Evolutionary conservation across 2,113 vertebrate genomes (phyloP).

Genomic region (Pardalotus punctatus): DNA sequence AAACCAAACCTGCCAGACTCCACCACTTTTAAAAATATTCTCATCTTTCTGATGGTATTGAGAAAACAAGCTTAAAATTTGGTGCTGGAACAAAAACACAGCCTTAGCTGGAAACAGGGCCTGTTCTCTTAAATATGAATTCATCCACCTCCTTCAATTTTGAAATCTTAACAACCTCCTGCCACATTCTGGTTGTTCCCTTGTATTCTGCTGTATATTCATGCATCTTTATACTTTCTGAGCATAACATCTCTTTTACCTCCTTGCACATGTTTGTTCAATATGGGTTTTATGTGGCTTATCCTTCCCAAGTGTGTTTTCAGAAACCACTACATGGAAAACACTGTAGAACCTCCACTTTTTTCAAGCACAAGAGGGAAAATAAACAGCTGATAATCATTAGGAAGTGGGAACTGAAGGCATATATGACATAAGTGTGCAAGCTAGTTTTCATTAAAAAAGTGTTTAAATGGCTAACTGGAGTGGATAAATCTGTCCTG

Average conservation of each 20-base stretch:
- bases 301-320: not conserved
- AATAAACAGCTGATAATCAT: conserved; percentile 44
- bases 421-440: not conserved
- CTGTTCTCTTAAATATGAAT: not conserved
- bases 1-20: no score
- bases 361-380: not conserved
- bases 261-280: not conserved
- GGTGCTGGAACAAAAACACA: not conserved
- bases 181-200: not conserved
- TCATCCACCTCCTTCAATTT: not conserved
- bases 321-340: not conserved
- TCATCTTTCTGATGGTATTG: not conserved
- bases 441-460: conserved; percentile 8
- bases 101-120: not conserved
- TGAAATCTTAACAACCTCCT: not conserved
- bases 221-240: not conserved
- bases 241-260: not conserved
- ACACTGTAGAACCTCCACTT: not conserved
- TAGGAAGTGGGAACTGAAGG: conserved; percentile 19
- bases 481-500: conserved; percentile 32
- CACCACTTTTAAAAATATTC: not conserved
- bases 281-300: not conserved
- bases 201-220: not conserved
- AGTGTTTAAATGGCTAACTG: not conserved
- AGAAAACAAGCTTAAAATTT: not conserved